Evolutionary conservation across 2,797 vertebrate species (phyloP).

Genomic region (Oceanodroma leucorhoa): DNA sequence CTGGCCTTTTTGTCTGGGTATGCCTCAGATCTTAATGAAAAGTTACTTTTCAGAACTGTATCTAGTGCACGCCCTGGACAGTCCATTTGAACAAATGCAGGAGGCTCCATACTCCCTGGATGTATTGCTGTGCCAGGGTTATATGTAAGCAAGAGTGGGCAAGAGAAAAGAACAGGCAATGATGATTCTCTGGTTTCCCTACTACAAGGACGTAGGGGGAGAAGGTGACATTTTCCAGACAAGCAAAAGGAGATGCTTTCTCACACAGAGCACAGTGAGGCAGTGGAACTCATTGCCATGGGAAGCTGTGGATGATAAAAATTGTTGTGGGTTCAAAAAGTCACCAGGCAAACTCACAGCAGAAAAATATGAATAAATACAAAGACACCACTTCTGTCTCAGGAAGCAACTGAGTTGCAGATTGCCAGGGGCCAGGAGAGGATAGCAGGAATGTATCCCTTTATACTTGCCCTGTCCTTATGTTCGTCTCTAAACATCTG

Average conservation of each 20-base stretch:
- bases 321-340: background rate
- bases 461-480: background rate
- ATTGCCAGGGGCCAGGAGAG: background rate
- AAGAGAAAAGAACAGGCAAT: background rate
- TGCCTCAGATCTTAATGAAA: background rate
- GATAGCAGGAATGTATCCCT: background rate
- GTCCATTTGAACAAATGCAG: background rate
- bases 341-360: background rate
- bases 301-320: background rate
- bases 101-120: background rate
- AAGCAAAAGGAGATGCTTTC: background rate
- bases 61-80: background rate
- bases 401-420: background rate
- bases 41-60: background rate
- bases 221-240: background rate
- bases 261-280: background rate
- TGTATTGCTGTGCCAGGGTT: background rate
- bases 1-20: background rate
- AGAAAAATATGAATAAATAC: background rate
- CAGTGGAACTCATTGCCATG: background rate
- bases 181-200: background rate
- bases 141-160: background rate
- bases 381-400: background rate
- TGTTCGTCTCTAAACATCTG: conserved; percentile 16
- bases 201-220: background rate